Conservation (phyloP, 2,888 invertebrate species). For the Carterocephalus palaemon region DNA sequence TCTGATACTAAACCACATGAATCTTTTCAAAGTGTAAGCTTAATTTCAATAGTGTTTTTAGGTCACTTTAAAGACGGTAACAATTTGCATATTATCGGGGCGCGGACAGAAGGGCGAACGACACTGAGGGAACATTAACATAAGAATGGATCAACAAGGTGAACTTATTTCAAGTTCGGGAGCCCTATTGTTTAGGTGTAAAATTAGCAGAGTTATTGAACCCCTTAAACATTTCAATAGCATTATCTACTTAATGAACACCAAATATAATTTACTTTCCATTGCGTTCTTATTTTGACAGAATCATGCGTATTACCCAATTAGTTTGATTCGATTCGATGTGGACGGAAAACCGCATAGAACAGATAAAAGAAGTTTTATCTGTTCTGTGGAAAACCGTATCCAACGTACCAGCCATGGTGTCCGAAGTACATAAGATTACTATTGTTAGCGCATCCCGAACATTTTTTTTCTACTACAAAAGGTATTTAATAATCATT, state of each 20-base stretch:
- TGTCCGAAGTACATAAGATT: too few species aligned
- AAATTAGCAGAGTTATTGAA: constrained; percentile 4
- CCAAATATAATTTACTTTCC: not conserved
- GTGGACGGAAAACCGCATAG: too few species aligned
- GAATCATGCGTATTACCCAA: not conserved
- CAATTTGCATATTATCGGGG: constrained; percentile 75
- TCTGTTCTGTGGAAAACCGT: too few species aligned
- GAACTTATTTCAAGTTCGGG: constrained; percentile 52
- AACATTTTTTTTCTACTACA: too few species aligned
- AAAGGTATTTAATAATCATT: too few species aligned
- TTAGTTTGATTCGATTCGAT: too few species aligned
- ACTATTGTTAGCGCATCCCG: too few species aligned
- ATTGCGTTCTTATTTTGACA: constrained; percentile 8
- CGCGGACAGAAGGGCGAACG: constrained; percentile 74
- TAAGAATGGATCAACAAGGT: constrained; percentile 70
- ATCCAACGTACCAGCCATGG: too few species aligned
- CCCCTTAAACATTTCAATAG: not conserved
- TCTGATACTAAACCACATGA: not conserved
- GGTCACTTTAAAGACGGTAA: constrained; percentile 65
- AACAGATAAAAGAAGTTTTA: too few species aligned
- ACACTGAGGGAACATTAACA: constrained; percentile 67
- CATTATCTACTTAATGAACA: too few species aligned
- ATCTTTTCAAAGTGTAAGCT: not conserved
- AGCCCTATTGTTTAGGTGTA: constrained; percentile 7
- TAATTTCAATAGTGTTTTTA: constrained; percentile 67